These are phyloP conservation scores for Cotesia glomerata DNA, from an alignment of 1,140 invertebrate species.

Conservation along the genomic window DNA sequence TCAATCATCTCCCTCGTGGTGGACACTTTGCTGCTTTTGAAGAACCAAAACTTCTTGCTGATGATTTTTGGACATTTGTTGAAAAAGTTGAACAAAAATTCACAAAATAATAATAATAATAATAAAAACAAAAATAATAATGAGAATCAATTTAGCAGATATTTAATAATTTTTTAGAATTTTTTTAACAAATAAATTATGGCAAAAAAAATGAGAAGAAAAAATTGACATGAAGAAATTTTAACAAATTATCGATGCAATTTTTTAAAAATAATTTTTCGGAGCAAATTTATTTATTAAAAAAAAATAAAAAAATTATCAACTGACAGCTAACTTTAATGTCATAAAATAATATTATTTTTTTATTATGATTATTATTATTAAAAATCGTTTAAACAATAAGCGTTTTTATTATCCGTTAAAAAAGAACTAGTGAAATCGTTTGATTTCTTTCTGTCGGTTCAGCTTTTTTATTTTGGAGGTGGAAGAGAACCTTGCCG, in stretches of 20 bases:
- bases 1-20: constrained; percentile 68
- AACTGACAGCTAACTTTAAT: no score
- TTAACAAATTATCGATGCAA: no score
- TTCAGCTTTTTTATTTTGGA: constrained; percentile 2
- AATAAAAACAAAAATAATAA: no score
- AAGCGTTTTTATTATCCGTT: not conserved
- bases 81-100: constrained; percentile 39
- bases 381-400: not conserved
- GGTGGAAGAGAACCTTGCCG: constrained; percentile 1
- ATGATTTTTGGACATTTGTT: constrained; percentile 68
- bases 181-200: no score
- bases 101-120: not conserved
- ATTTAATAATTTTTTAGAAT: no score
- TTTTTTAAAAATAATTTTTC: no score
- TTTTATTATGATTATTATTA: no score
- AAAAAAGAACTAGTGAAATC: constrained; percentile 4
- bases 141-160: no score
- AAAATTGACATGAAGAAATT: no score
- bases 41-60: constrained; percentile 72
- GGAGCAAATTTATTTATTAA: no score
- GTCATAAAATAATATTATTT: not conserved
- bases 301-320: no score
- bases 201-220: no score
- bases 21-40: constrained; percentile 90
- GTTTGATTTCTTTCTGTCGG: not conserved